Evolutionary conservation across 53 echinoderm and acorn worm genomes (phyloP), one percentile per base, ranked within the genome.

Genomic region (Echinarachnius parma): DNA sequence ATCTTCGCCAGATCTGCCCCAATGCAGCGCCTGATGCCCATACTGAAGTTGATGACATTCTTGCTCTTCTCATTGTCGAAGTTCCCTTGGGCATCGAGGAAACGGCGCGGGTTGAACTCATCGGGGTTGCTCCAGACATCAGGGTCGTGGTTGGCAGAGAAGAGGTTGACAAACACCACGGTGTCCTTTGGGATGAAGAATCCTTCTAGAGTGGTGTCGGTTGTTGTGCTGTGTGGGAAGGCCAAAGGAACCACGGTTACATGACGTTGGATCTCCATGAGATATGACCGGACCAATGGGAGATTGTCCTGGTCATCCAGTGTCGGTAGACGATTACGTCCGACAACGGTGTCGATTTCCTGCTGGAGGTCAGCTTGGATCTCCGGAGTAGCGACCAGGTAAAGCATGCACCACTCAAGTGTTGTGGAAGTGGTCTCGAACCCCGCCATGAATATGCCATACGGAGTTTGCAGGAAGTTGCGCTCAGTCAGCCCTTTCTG

Each of bases 121-220:
- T 75, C 66, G 10, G 82, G 82, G 9, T 75, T 56, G n/a, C 22
- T 31, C 75, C 75, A 82, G 21, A 50, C 36, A 20, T 64, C 24
- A 16, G 33, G 75, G 56, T 82, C 82, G n/a, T 26, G 32, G 23
- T 75, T 64, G 16, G 60, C 61, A 1, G 82, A 82, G 26, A 75
- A 75, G 31, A 82, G 49, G 66, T 91, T 95, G 30, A 84, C 82
- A 46, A 95, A 87, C 21, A 95, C 77, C 16, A 91, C 79, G 3
- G 87, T 87, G 58, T 87, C 90, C 35, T 91, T 91, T 0, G 95
- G 87, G 10, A 95, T 87, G 84, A 79, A 82, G 77, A 80, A 95
- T 3, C 86, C 92, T 14, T 78, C 68, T 9, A 95, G 78, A 14
- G 55, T 65, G 21, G 95, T 95, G 53, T 95, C 90, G 0, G 67